Conservation (phyloP, 2,888 invertebrate species). For the Chrysolina americana region DNA sequence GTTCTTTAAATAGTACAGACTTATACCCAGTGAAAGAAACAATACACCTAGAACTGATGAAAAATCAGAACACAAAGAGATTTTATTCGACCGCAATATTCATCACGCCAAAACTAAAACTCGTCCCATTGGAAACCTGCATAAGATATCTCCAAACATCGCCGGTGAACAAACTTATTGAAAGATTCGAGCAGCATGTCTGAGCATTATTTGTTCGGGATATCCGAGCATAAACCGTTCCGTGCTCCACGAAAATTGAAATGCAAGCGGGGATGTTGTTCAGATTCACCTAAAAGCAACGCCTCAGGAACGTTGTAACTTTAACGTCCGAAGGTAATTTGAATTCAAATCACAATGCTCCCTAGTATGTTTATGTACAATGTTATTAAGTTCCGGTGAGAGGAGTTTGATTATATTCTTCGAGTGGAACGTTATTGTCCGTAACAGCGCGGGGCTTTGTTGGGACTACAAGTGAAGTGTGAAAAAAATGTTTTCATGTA, state of each 20-base stretch:
- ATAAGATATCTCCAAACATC: neutral
- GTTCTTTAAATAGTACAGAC: too few species aligned
- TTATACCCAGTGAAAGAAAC: neutral
- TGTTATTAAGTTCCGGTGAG: conserved; percentile 35
- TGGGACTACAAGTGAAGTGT: too few species aligned
- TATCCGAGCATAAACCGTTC: conserved; percentile 43
- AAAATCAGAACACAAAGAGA: neutral
- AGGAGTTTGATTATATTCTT: conserved; percentile 27
- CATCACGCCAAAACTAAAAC: neutral
- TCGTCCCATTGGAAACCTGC: neutral
- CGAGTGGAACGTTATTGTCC: neutral
- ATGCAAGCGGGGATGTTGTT: conserved; percentile 53
- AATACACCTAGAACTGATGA: neutral
- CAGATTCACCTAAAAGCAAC: conserved; percentile 53
- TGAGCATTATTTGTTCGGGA: conserved; percentile 43
- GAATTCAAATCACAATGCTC: conserved; percentile 39
- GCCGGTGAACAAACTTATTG: conserved; percentile 24
- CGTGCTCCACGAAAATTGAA: conserved; percentile 53
- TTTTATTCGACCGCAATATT: neutral
- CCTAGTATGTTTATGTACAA: conserved; percentile 38
- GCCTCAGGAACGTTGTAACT: conserved; percentile 46
- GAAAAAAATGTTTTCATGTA: too few species aligned
- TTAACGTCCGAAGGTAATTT: conserved; percentile 41
- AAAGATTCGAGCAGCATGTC: conserved; percentile 36
- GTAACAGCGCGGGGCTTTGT: neutral